Evolutionary conservation across 1,140 invertebrate species (phyloP).

Genomic region (Heliconius congener): DNA sequence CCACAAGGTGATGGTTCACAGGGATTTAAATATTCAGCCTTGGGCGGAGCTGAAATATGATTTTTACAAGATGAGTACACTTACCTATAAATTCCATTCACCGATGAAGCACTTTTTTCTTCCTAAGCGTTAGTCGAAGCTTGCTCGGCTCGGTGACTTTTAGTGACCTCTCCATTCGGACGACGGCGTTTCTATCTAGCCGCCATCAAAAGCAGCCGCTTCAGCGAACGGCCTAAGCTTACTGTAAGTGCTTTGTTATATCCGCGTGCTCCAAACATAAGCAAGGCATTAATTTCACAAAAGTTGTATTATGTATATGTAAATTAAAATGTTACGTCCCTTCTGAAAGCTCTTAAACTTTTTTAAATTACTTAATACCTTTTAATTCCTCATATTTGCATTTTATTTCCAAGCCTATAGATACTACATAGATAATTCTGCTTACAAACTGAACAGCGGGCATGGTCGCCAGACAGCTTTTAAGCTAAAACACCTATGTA

Average conservation of each 20-base stretch:
- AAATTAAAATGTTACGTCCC: constrained; percentile 72
- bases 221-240: constrained; percentile 74
- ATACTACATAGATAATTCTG: constrained; percentile 52
- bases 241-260: constrained; percentile 81
- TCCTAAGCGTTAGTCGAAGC: constrained; percentile 81
- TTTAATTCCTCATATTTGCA: constrained; percentile 54
- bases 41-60: constrained; percentile 74
- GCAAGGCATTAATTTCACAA: constrained; percentile 78
- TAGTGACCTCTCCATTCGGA: constrained; percentile 69
- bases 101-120: constrained; percentile 72
- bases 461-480: constrained; percentile 69
- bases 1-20: constrained; percentile 90
- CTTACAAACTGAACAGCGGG: constrained; percentile 59
- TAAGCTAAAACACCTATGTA: constrained; percentile 61
- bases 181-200: constrained; percentile 67
- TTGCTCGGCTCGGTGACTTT: constrained; percentile 71
- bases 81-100: constrained; percentile 66
- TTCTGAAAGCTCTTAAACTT: constrained; percentile 63
- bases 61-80: constrained; percentile 60
- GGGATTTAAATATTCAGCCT: constrained; percentile 82
- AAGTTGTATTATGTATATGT: constrained; percentile 46
- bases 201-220: constrained; percentile 72
- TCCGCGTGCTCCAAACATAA: constrained; percentile 77
- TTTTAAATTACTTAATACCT: constrained; percentile 53
- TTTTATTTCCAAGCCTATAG: constrained; percentile 51